These are phyloP conservation scores for Exephanes ischioxanthus DNA, from an alignment of 2,888 invertebrate genomes.

Conservation along the genomic window DNA sequence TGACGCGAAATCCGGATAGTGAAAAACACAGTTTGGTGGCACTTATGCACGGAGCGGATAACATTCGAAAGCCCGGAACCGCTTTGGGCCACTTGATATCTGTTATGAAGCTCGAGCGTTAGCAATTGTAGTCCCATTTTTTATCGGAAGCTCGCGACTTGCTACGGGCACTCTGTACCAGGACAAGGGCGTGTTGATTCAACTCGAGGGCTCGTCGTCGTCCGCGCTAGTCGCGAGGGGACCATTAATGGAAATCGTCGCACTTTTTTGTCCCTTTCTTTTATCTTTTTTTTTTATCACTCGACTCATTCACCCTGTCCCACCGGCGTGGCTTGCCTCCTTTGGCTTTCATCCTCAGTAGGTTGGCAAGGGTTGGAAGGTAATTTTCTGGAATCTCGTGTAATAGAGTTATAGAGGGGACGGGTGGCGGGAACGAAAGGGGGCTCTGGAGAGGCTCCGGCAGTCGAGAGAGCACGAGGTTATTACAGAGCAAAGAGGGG, in stretches of 20 bases:
- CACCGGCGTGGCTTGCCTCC: background rate
- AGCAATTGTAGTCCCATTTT: too few species aligned
- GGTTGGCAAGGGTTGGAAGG: background rate
- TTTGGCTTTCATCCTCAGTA: background rate
- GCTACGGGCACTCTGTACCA: too few species aligned
- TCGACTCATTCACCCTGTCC: background rate
- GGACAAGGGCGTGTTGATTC: background rate
- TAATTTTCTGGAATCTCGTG: slow-evolving; percentile 37
- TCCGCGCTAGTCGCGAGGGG: background rate
- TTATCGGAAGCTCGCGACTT: too few species aligned
- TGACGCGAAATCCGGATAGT: too few species aligned
- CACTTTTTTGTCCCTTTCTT: background rate
- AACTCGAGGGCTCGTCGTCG: background rate
- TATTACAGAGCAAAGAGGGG: slow-evolving; percentile 5
- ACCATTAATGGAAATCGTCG: background rate
- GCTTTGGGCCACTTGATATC: too few species aligned
- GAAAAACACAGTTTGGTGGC: too few species aligned
- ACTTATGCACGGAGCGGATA: too few species aligned
- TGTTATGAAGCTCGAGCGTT: too few species aligned
- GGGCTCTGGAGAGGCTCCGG: background rate
- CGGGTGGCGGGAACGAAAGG: slow-evolving; percentile 29
- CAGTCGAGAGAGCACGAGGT: slow-evolving; percentile 10
- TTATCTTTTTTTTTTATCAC: background rate
- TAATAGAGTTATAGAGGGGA: slow-evolving; percentile 32
- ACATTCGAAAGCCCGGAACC: too few species aligned